Evolutionary conservation across 2,113 vertebrate species (phyloP).

Genomic region (Turnix velox): DNA sequence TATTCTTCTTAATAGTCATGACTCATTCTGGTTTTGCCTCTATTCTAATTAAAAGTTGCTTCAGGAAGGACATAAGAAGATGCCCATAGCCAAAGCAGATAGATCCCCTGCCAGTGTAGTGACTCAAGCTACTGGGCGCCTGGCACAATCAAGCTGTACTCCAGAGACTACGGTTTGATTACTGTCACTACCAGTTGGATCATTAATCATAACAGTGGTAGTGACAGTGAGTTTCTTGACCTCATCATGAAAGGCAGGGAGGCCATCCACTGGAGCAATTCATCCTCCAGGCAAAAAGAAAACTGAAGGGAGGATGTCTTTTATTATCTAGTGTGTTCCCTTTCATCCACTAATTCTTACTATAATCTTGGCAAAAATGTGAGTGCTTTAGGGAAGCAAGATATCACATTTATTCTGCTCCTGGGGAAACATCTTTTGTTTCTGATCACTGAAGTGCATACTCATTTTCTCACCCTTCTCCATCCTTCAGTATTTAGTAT

Average conservation of each 20-base stretch:
- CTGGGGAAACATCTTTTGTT: slow-evolving; percentile 9
- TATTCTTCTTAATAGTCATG: slow-evolving; percentile 41
- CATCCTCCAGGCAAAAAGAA: slow-evolving; percentile 53
- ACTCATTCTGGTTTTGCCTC: not conserved
- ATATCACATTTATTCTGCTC: slow-evolving; percentile 10
- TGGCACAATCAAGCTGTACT: not conserved
- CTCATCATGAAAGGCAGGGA: slow-evolving; percentile 55
- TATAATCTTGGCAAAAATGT: slow-evolving; percentile 34
- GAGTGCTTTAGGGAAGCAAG: not conserved
- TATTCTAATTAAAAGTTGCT: slow-evolving; percentile 22
- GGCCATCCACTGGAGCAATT: slow-evolving; percentile 59
- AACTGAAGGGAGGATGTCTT: slow-evolving; percentile 44
- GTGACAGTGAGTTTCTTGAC: slow-evolving; percentile 70
- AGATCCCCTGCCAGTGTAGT: slow-evolving; percentile 27
- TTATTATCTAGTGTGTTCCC: slow-evolving; percentile 33
- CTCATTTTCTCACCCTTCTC: not conserved
- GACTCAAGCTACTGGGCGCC: slow-evolving; percentile 30
- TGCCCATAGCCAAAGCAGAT: not conserved
- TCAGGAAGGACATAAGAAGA: slow-evolving; percentile 34
- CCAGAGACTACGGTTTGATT: slow-evolving; percentile 53
- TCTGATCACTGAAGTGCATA: not conserved
- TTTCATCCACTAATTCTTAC: slow-evolving; percentile 43
- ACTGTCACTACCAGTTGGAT: slow-evolving; percentile 45
- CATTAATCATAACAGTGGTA: slow-evolving; percentile 67
- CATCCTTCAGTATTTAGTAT: not conserved